Base-by-base conservation (phyloP, 2,113 vertebrate genomes). In the Colinus virginianus region DNA sequence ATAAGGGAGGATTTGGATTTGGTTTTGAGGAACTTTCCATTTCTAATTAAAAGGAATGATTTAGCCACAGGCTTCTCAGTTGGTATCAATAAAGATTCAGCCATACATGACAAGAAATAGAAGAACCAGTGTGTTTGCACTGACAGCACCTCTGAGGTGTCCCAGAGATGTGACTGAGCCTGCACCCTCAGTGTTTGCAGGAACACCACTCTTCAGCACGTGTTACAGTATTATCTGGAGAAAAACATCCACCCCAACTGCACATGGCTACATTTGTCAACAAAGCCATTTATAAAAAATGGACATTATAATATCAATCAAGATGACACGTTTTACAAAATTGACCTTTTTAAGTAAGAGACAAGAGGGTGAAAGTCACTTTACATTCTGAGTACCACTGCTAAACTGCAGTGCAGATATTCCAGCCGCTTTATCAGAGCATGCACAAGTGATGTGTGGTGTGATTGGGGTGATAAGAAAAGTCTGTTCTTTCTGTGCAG, bases 231-330 rank as follows among this genome's bases (percentile, higher is more conserved):
- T 87, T 93, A 84, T 81, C 34, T 56, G 75, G 75, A 84, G 82
- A 79, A 90, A 93, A 93, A 56, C 48, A 87, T 80, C 38, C 72
- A n/a, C 75, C 78, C 67, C 84, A 43, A 30, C 90, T 76, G 38
- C 62, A 92, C 86, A 79, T 48, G 14, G 78, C 82, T 90, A 43
- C 90, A 80, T 64, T 45, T 86, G 88, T 97, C 95, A 96, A 93
- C 88, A 95, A 87, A 96, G 72, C 45, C 82, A 94, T 97, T 90
- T 91, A 82, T 96, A 20, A 90, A 72, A 72, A 90, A 83, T 83
- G 89, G 82, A 94, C 78, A 81, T 92, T 75, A 78, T 91, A 86
- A 46, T 94, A 97, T 97, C 96, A 92, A 96, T 98, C 97, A 97
- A 90, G 18, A n/a, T 97, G 94, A 96, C 96, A 97, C 53, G 56